These are phyloP conservation scores for Coregonus suidteri DNA, from an alignment of 2,797 vertebrate genomes.

Conservation along the genomic window DNA sequence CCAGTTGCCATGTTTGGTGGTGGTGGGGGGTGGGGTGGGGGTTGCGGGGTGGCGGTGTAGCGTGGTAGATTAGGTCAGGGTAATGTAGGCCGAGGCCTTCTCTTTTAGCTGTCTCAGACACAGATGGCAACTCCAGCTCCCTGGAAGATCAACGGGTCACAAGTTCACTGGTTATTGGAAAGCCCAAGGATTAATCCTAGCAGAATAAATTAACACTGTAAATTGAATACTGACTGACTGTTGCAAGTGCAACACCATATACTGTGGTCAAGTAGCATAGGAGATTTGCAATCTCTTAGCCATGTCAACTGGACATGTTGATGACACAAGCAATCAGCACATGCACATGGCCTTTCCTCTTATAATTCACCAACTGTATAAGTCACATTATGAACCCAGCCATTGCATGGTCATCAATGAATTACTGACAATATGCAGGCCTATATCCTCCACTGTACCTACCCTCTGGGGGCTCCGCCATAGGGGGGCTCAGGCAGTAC, in stretches of 20 bases:
- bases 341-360: neutral
- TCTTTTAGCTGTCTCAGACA: conserved; percentile 93
- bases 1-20: neutral
- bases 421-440: neutral
- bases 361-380: no score
- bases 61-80: conserved; percentile 83
- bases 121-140: conserved; percentile 94
- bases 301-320: neutral
- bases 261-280: conserved; percentile 33
- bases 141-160: conserved; percentile 67
- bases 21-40: conserved; percentile 24
- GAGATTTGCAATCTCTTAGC: neutral
- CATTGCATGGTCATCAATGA: neutral
- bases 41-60: conserved; percentile 35
- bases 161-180: conserved; percentile 45
- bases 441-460: conserved; percentile 39
- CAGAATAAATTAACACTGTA: conserved; percentile 59
- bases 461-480: conserved; percentile 93
- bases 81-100: conserved; percentile 94
- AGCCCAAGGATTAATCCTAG: conserved; percentile 61
- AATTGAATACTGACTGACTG: conserved; percentile 57
- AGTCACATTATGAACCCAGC: neutral
- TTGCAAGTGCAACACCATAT: conserved; percentile 49
- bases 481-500: conserved; percentile 92
- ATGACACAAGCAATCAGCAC: neutral